Evolutionary conservation across 2,888 invertebrate species (phyloP).

Genomic region (Chesias legatella): DNA sequence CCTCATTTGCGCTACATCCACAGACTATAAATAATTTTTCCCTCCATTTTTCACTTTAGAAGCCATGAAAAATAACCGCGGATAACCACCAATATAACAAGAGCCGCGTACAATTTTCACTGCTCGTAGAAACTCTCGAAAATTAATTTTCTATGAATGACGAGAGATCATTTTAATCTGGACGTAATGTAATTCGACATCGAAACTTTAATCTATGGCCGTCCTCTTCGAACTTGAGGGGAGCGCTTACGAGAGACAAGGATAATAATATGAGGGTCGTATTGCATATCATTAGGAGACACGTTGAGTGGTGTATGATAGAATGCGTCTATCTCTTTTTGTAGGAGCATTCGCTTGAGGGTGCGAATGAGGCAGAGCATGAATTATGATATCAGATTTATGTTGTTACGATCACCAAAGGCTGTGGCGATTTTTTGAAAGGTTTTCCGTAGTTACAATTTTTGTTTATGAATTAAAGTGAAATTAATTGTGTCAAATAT

Average conservation of each 20-base stretch:
- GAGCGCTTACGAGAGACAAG: conserved; percentile 15
- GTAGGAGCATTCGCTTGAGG: not conserved
- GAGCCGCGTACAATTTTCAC: conserved; percentile 6
- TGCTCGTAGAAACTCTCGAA: conserved; percentile 9
- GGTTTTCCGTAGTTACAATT: too few species aligned
- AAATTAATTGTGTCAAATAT: too few species aligned
- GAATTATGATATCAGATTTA: conserved; percentile 6
- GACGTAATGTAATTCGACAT: conserved; percentile 32
- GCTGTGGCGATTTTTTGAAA: conserved; percentile 1
- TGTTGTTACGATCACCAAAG: not conserved
- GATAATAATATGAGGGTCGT: conserved; percentile 33
- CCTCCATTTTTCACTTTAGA: conserved; percentile 30
- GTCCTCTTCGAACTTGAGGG: conserved; percentile 21
- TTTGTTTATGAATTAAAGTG: too few species aligned
- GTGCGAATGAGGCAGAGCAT: conserved; percentile 34
- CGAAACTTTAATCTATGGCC: conserved; percentile 22
- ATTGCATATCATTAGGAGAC: conserved; percentile 43
- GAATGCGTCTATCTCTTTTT: conserved; percentile 27
- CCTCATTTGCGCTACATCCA: conserved; percentile 28
- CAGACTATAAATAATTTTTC: conserved; percentile 33
- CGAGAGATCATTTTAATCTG: conserved; percentile 28
- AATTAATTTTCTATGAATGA: conserved; percentile 21
- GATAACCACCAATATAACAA: conserved; percentile 12
- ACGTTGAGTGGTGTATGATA: conserved; percentile 22
- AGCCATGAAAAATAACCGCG: conserved; percentile 32